Conservation (phyloP, 2,888 invertebrate species). For the Rhaphigaster nebulosa region DNA sequence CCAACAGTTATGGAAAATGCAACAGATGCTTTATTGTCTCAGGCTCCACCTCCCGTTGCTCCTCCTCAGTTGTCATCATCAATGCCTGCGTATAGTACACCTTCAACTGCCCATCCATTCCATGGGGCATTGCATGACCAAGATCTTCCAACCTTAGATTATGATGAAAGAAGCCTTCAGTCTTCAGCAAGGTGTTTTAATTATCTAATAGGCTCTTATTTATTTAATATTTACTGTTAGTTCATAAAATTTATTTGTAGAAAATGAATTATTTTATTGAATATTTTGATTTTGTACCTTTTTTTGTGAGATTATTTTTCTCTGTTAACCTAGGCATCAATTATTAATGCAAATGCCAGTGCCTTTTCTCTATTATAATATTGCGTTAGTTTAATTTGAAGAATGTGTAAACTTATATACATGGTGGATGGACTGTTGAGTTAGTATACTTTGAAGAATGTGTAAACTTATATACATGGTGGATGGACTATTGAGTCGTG, state of each 20-base stretch:
- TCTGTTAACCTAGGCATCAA: too few relatives aligned
- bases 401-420: neutral
- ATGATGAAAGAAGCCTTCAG: constrained; percentile 38
- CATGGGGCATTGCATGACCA: constrained; percentile 42
- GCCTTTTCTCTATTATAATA: neutral
- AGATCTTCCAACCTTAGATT: constrained; percentile 56
- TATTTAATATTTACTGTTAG: neutral
- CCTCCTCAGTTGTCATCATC: constrained; percentile 67
- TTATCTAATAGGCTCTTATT: neutral
- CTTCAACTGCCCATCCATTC: constrained; percentile 36
- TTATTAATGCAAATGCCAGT: too few relatives aligned
- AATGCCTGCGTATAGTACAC: constrained; percentile 26
- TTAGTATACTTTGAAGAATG: neutral
- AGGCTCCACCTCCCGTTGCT: constrained; percentile 54
- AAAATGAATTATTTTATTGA: too few relatives aligned
- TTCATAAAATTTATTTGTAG: neutral
- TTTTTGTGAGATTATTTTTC: too few relatives aligned
- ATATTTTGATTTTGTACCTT: too few relatives aligned
- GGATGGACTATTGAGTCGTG: neutral
- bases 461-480: neutral
- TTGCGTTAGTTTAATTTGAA: neutral
- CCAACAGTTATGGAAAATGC: constrained; percentile 41
- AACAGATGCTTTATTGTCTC: constrained; percentile 19
- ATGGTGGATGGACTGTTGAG: neutral
- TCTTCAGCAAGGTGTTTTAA: neutral